These are phyloP conservation scores for Solea solea DNA, from an alignment of 2,113 vertebrate genomes.

Conservation along the genomic window DNA sequence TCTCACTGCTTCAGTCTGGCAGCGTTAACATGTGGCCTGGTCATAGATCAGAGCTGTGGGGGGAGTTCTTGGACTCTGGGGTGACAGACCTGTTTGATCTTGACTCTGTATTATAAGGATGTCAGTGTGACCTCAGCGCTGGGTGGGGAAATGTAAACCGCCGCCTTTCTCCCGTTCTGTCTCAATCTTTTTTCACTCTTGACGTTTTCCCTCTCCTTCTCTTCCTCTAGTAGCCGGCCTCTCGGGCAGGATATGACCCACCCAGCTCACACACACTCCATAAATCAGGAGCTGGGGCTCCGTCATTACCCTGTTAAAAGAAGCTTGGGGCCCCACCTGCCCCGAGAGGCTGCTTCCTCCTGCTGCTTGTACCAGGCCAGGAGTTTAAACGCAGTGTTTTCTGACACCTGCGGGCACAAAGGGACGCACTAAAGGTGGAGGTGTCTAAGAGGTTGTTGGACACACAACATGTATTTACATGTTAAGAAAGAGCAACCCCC, in stretches of 20 bases:
- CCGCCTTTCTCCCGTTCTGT: conserved; percentile 17
- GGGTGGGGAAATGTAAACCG: conserved; percentile 24
- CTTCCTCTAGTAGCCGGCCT: conserved; percentile 45
- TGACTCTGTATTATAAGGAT: conserved; percentile 39
- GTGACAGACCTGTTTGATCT: conserved; percentile 54
- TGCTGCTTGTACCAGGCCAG: conserved; percentile 41
- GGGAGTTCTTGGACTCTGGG: conserved; percentile 15
- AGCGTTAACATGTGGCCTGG: conserved; percentile 21
- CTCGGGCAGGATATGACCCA: conserved; percentile 54
- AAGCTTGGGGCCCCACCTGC: conserved; percentile 21
- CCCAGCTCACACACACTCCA: conserved; percentile 63
- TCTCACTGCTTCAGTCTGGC: conserved; percentile 13
- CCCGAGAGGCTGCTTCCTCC: conserved; percentile 61
- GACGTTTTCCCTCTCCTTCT: conserved; percentile 25
- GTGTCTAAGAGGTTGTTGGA: conserved; percentile 49
- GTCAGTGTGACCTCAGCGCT: conserved; percentile 27
- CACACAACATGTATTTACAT: conserved; percentile 42
- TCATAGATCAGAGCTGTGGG: conserved; percentile 23
- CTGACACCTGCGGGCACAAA: conserved; percentile 62
- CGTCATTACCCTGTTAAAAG: conserved; percentile 50
- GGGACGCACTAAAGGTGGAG: conserved; percentile 45
- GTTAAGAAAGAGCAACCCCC: conserved; percentile 24
- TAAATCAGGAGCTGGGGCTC: conserved; percentile 68
- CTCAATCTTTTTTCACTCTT: conserved; percentile 27
- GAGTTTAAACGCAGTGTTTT: conserved; percentile 66